Evolutionary conservation across 2,797 vertebrate genomes (phyloP).

Genomic region (Coluber constrictor): DNA sequence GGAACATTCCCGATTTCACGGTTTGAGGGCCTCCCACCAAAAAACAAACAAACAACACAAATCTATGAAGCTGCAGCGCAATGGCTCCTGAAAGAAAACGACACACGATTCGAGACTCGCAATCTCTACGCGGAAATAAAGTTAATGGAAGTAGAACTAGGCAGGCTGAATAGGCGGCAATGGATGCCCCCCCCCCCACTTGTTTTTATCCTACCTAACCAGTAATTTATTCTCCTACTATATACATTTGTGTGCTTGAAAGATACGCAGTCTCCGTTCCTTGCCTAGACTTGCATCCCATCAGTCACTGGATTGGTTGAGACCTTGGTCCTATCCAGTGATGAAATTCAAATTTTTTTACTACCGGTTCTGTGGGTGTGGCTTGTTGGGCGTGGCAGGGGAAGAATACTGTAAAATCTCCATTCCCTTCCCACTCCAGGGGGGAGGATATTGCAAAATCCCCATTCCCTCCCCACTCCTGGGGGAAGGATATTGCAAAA

Average conservation of each 20-base stretch:
- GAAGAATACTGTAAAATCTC: too few species aligned
- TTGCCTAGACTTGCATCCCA: not conserved
- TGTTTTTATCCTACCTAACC: not conserved
- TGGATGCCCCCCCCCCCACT: not conserved
- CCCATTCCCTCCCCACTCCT: too few species aligned
- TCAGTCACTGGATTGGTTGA: not conserved
- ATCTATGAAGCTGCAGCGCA: not conserved
- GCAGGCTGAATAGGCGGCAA: not conserved
- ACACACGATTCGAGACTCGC: not conserved
- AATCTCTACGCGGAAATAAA: not conserved
- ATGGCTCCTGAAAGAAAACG: not conserved
- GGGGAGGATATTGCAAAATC: too few species aligned
- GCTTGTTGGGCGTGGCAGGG: too few species aligned
- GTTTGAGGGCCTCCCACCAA: not conserved
- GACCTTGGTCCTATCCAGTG: not conserved
- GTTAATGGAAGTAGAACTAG: not conserved
- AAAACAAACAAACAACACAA: too few species aligned
- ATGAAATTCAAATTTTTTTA: too few species aligned
- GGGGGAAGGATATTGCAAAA: too few species aligned
- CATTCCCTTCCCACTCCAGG: too few species aligned
- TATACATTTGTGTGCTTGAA: not conserved
- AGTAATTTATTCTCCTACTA: not conserved
- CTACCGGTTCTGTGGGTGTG: too few species aligned
- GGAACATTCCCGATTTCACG: not conserved
- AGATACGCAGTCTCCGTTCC: not conserved